These are phyloP conservation scores for Thymelicus sylvestris DNA, from an alignment of 2,888 invertebrate species.

Conservation along the genomic window DNA sequence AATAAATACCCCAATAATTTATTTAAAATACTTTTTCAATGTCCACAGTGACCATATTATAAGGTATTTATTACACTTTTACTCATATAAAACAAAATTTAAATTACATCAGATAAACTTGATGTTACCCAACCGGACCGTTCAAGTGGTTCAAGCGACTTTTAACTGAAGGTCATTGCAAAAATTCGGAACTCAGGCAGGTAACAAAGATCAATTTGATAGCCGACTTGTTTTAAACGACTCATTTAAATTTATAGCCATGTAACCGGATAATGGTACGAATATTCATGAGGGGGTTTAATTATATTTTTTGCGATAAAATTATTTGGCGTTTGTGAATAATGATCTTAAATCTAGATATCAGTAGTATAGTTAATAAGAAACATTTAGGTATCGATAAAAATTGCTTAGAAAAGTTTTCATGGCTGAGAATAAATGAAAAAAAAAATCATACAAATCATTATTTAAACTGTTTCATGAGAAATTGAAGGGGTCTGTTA, in stretches of 20 bases:
- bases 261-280: neutral
- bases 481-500: too few relatives aligned
- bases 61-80: neutral
- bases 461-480: too few relatives aligned
- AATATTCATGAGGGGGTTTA: neutral
- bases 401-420: too few relatives aligned
- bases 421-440: too few relatives aligned
- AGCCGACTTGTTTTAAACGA: neutral
- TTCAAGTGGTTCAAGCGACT: too few relatives aligned
- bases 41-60: neutral
- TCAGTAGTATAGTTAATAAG: too few relatives aligned
- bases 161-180: too few relatives aligned
- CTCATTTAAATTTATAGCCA: neutral
- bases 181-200: too few relatives aligned
- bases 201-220: too few relatives aligned
- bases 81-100: neutral
- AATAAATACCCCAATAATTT: neutral
- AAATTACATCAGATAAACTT: neutral
- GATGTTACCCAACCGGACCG: neutral
- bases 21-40: neutral
- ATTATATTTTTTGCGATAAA: constrained; percentile 8
- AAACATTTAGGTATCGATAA: too few relatives aligned
- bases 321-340: neutral
- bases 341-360: too few relatives aligned
- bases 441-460: too few relatives aligned